These are phyloP conservation scores for Leguminivora glycinivorella DNA, from an alignment of 1,140 invertebrate species.

Conservation along the genomic window DNA sequence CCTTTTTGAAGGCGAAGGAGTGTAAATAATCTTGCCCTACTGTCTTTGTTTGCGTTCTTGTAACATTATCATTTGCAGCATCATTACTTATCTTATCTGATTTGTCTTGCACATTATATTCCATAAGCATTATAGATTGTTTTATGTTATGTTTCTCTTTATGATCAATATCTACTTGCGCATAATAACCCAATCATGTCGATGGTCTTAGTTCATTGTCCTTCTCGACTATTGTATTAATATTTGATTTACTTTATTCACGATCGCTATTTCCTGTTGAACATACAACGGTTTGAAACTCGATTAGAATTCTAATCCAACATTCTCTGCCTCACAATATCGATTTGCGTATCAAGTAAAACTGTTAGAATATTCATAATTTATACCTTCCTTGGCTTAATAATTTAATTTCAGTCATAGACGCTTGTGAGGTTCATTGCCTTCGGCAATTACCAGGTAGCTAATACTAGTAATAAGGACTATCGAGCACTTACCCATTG, in stretches of 20 bases:
- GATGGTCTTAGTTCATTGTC: constrained; percentile 19
- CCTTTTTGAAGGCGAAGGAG: constrained; percentile 18
- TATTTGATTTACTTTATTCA: constrained; percentile 3
- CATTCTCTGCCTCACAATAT: neutral
- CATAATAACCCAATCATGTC: neutral
- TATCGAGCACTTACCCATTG: neutral
- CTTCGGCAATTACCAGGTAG: neutral
- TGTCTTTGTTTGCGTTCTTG: constrained; percentile 7
- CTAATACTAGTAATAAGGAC: neutral
- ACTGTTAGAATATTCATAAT: neutral
- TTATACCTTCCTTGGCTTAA: neutral
- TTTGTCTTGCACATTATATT: neutral
- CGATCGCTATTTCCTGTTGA: neutral
- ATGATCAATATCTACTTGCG: neutral
- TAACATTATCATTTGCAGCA: neutral
- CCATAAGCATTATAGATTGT: neutral
- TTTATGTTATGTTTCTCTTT: neutral
- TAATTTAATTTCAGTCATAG: neutral
- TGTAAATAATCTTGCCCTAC: constrained; percentile 25
- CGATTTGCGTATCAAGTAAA: neutral
- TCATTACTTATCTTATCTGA: neutral
- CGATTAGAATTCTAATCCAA: neutral
- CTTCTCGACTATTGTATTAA: neutral
- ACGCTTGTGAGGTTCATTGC: neutral
- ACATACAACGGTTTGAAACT: neutral